Base-by-base conservation (phyloP, 2,888 invertebrate genomes). In the Quadroppia sp. region DNA sequence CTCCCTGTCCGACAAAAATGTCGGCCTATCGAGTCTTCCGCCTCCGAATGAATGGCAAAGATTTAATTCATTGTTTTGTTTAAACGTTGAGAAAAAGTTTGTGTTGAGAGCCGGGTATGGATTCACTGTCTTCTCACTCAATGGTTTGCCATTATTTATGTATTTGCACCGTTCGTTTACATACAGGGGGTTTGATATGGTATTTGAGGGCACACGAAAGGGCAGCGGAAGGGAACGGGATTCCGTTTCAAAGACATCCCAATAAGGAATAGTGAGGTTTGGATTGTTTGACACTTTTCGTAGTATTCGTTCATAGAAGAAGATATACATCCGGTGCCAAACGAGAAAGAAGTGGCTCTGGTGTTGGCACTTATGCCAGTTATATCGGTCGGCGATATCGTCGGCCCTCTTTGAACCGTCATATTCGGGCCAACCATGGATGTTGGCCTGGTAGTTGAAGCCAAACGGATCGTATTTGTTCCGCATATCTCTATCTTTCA, bases 11-110 rank as follows among this genome's bases (percentile, higher is more conserved):
- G 56, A 56, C 11, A 15, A 4, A 28, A 56, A 56, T 17, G 11
- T 13, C 1, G 56, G 56, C 13, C 7, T 2, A 17, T 56, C 25
- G 2, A 23, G 9, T 13, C 25, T n/a, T 20, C 56, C 56, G 4
- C 56, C 56, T 28, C 56, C 56, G 2, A 56, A 28, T 28, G 28
- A 28, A 17, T 56, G 56, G 28, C 56, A 56, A 28, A 56, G 11
- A 56, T 56, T 56, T 23, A 56, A 23, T 56, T 56, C 56, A 56
- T 56, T 56, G 28, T 56, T 56, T 56, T 56, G 56, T 11, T 56
- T 56, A 28, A 28, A 30, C 7, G 56, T 56, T 9, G 56, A 23
- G 56, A 56, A 56, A 15, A 56, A 56, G 15, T 56, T 56, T 9
- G 56, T 9, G 2, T 15, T 25, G 11, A 56, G 30, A 2, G 28